Conservation (phyloP, 2,113 vertebrate genomes). For the Epinephelus moara region DNA sequence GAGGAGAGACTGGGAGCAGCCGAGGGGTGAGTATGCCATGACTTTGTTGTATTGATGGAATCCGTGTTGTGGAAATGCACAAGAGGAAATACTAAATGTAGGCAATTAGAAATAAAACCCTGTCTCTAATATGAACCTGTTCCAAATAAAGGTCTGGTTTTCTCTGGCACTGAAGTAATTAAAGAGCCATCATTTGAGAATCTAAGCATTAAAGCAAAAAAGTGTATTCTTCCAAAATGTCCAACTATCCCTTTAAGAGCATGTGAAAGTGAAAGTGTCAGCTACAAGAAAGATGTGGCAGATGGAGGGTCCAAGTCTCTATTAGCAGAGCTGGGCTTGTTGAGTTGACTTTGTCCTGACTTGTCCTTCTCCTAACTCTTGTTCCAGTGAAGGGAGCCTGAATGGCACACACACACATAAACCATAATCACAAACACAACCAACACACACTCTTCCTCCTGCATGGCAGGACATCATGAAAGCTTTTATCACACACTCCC, state of each 20-base stretch:
- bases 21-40: background rate
- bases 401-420: slow-evolving; percentile 10
- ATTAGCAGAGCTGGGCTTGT: slow-evolving; percentile 5
- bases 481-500: slow-evolving; percentile 64
- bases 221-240: background rate
- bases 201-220: background rate
- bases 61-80: background rate
- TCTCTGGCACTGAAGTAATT: background rate
- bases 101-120: background rate
- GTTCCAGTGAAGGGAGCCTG: slow-evolving; percentile 14
- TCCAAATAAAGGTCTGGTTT: background rate
- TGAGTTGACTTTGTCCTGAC: slow-evolving; percentile 37
- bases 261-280: too few species aligned
- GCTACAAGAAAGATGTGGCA: background rate
- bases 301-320: slow-evolving; percentile 24
- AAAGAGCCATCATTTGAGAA: background rate
- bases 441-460: slow-evolving; percentile 11
- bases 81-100: background rate
- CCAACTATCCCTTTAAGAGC: too few species aligned
- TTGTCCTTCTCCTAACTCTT: slow-evolving; percentile 17
- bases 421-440: slow-evolving; percentile 31
- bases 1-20: background rate
- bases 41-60: background rate
- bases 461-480: slow-evolving; percentile 46
- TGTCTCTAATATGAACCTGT: background rate